Evolutionary conservation across 2,113 vertebrate genomes (phyloP).

Genomic region (Rhinopomastus cyanomelas): DNA sequence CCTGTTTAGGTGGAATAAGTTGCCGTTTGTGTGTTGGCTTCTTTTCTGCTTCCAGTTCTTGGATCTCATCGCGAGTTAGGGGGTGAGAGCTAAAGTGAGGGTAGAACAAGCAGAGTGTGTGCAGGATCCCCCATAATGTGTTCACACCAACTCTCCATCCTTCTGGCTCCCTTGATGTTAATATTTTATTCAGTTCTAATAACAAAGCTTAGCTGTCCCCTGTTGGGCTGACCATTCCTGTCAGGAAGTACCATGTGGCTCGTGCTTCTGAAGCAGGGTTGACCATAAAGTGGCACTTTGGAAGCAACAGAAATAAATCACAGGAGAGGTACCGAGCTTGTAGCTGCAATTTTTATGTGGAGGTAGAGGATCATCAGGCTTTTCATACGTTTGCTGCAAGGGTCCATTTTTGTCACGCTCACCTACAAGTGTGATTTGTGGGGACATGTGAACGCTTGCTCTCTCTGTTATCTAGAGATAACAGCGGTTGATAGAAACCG

Average conservation of each 20-base stretch:
- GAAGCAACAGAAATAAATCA: not conserved
- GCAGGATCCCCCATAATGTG: not conserved
- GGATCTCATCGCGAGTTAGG: not conserved
- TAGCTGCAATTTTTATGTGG: not conserved
- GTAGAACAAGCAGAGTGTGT: not conserved
- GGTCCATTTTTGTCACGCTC: not conserved
- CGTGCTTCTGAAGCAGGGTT: not conserved
- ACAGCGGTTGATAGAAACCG: not conserved
- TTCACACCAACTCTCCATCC: not conserved
- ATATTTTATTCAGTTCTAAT: not conserved
- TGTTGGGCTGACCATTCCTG: not conserved
- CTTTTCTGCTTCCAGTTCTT: not conserved
- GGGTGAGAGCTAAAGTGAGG: not conserved
- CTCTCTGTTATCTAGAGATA: not conserved
- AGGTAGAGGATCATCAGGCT: not conserved
- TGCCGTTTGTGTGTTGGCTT: not conserved
- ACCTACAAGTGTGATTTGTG: not conserved
- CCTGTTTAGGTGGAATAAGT: not conserved
- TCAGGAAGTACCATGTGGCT: not conserved
- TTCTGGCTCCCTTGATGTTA: not conserved
- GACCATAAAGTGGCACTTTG: not conserved
- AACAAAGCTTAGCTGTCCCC: not conserved
- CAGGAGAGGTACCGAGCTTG: not conserved
- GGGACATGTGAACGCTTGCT: not conserved
- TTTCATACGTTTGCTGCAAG: accelerated